phyloP scores from a whole-genome alignment of 2,113 vertebrate genomes.

The Pygoscelis antarcticus region DNA sequence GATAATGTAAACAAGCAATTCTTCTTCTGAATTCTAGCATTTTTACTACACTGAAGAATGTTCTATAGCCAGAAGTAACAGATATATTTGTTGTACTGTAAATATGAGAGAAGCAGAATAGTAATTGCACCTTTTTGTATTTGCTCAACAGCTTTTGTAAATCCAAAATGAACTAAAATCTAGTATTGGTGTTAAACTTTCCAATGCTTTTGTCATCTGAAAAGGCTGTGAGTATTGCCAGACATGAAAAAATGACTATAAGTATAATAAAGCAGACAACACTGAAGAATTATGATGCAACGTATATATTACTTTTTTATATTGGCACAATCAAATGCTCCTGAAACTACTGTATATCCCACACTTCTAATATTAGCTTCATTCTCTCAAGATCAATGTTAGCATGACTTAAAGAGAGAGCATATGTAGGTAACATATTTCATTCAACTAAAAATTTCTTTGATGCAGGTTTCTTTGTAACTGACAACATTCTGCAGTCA shows the following conservation, averaged over 20 bases:
- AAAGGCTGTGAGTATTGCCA: not conserved
- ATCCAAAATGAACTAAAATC: not conserved
- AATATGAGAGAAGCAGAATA: not conserved
- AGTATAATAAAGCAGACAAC: conserved; percentile 24
- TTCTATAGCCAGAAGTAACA: not conserved
- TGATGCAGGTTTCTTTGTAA: not conserved
- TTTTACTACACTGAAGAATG: not conserved
- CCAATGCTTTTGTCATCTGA: not conserved
- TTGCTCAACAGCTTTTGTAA: not conserved
- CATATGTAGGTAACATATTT: not conserved
- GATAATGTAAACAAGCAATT: not conserved
- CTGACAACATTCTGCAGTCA: not conserved
- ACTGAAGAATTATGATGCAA: not conserved
- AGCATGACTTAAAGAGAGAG: not conserved
- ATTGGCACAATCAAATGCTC: not conserved
- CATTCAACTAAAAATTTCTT: not conserved
- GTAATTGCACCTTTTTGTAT: not conserved
- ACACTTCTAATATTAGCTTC: not conserved
- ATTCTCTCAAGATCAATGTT: not conserved
- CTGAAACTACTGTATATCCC: not conserved
- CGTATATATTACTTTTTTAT: not conserved
- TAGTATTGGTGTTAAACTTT: not conserved
- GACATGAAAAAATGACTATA: not conserved
- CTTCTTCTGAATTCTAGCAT: not conserved
- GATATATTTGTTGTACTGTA: not conserved